phyloP scores from a whole-genome alignment of 2,797 vertebrate species.

The Galago senegalensis region DNA sequence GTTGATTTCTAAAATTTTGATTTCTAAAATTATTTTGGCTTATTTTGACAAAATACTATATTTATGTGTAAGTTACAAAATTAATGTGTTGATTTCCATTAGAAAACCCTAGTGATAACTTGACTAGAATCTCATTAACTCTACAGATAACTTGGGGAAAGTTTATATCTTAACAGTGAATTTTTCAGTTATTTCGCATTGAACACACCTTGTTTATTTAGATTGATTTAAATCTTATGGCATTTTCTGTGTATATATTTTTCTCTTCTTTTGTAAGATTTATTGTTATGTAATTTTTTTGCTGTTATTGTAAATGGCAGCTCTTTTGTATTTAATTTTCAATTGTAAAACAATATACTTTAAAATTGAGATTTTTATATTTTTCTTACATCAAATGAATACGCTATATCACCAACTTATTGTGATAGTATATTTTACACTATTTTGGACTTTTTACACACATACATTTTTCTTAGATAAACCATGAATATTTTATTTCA shows the following conservation, averaged over 20 bases:
- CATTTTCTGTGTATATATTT: neutral
- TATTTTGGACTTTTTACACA: neutral
- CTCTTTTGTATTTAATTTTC: neutral
- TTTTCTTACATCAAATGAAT: neutral
- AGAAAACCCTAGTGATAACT: neutral
- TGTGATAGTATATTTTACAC: neutral
- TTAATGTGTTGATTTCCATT: neutral
- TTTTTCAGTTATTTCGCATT: neutral
- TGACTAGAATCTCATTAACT: neutral
- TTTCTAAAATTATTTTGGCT: neutral
- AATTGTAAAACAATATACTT: neutral
- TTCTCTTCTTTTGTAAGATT: neutral
- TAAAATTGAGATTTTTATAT: neutral
- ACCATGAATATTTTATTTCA: neutral
- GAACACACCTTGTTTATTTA: neutral
- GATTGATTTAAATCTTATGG: neutral
- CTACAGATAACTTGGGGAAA: neutral
- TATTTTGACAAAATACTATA: neutral
- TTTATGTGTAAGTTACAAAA: neutral
- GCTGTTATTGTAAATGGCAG: neutral
- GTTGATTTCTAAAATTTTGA: neutral
- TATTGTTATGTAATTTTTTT: neutral
- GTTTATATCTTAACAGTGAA: neutral
- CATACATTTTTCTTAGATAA: neutral
- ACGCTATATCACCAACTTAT: neutral